Evolutionary conservation across 2,797 vertebrate species (phyloP), one percentile per base, ranked within the genome.

Genomic region (Sebastes trivittatus): DNA sequence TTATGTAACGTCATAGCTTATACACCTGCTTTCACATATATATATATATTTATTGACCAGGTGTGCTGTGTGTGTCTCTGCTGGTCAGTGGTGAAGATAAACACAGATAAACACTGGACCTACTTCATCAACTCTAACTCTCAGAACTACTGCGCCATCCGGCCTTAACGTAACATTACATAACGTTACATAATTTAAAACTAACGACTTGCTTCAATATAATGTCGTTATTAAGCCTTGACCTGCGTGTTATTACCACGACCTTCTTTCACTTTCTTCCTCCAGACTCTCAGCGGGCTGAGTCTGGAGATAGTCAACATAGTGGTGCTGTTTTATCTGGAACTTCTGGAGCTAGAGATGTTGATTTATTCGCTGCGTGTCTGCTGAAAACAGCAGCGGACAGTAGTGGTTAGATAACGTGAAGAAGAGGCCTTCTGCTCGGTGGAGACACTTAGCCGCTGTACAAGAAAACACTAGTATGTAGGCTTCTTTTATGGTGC

Each of bases 321-420:
- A n/a, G 18, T 52, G 49, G 18, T n/a, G 20, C 49, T 10, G 20
- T n/a, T 52, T 52, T 2, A n/a, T n/a, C 49, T 20, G 8, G 3
- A 7, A 18, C 16, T 46, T 46, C 14, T 52, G 49, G 8, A 16
- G 49, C 49, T 52, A 4, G 49, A 16, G 38, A 49, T 20, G 34
- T 32, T 20, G n/a, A 4, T 55, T 9, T 16, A 20, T 49, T 20
- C 20, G 14, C 14, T 1, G 2, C 1, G 2, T 55, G 7, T 34
- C 14, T 16, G 38, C 55, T 58, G 25, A 78, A 66, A 11, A 52
- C 0, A 18, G 1, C 6, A 27, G 4, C 1, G 4, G 3, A 1
- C 3, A 3, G 3, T 2, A 25, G 1, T 7, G 34, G 9, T 22
- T 61, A 2, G 0, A 5, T 0, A 5, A 36, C 23, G 0, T 23